These are phyloP conservation scores for Atta texana DNA, from an alignment of 1,140 invertebrate species.

Conservation along the genomic window DNA sequence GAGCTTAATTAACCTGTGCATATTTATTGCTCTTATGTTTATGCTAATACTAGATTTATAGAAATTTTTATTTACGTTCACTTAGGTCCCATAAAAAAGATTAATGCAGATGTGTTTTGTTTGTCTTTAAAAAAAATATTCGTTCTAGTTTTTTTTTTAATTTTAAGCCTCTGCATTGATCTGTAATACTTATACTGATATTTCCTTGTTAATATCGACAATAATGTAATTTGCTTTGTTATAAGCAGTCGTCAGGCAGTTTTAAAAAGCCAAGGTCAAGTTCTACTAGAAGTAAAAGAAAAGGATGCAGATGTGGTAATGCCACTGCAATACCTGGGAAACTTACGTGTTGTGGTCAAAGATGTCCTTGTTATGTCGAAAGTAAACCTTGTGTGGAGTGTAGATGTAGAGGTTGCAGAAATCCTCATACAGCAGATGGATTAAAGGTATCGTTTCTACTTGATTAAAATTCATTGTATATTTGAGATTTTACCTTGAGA, in stretches of 20 bases:
- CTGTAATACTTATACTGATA: constrained; percentile 30
- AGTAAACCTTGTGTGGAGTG: constrained; percentile 95
- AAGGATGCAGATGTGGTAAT: constrained; percentile 96
- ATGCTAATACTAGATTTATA: constrained; percentile 70
- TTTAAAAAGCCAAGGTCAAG: constrained; percentile 85
- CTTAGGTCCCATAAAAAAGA: constrained; percentile 71
- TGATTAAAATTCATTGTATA: neutral
- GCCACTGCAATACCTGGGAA: constrained; percentile 95
- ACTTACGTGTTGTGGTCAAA: constrained; percentile 96
- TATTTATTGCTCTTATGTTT: constrained; percentile 42
- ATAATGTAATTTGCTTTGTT: constrained; percentile 51
- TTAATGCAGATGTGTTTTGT: constrained; percentile 67
- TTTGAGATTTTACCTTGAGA: neutral
- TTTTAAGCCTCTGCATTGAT: constrained; percentile 67
- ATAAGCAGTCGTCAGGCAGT: constrained; percentile 79
- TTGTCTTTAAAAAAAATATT: neutral
- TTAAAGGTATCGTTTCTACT: constrained; percentile 88
- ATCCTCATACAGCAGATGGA: constrained; percentile 93
- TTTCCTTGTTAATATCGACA: constrained; percentile 12
- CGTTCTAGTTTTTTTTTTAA: neutral
- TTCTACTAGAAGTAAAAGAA: constrained; percentile 87
- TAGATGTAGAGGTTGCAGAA: constrained; percentile 95
- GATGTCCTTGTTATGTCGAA: constrained; percentile 97
- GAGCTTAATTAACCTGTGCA: constrained; percentile 6
- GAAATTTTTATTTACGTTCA: constrained; percentile 51